These are phyloP conservation scores for Drosophila tripunctata DNA, from an alignment of 2,888 invertebrate species.

Conservation along the genomic window DNA sequence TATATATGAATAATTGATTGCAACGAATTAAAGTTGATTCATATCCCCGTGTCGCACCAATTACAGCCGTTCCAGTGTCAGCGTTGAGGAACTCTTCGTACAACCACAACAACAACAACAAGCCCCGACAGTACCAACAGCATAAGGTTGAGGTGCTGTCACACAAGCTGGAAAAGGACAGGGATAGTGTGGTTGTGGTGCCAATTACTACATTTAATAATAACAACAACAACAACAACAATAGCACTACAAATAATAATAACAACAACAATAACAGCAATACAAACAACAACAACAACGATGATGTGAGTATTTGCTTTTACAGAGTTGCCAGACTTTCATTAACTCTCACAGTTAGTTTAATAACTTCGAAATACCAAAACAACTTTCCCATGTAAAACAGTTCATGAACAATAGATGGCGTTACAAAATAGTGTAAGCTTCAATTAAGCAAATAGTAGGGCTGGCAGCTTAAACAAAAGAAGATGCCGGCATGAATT, in stretches of 20 bases:
- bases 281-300: slow-evolving; percentile 86
- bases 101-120: slow-evolving; percentile 86
- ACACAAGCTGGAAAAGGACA: slow-evolving; percentile 65
- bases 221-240: slow-evolving; percentile 54
- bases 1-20: slow-evolving; percentile 62
- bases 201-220: slow-evolving; percentile 86
- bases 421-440: background rate
- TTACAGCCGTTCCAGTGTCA: slow-evolving; percentile 59
- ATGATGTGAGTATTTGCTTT: slow-evolving; percentile 90
- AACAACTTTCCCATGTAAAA: background rate
- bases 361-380: too few species aligned
- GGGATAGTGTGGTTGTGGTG: slow-evolving; percentile 82
- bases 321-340: too few species aligned
- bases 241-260: slow-evolving; percentile 85
- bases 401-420: background rate
- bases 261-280: slow-evolving; percentile 82
- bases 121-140: slow-evolving; percentile 81
- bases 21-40: slow-evolving; percentile 17
- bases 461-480: too few species aligned
- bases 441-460: too few species aligned
- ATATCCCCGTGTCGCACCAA: background rate
- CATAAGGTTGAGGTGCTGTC: slow-evolving; percentile 71
- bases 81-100: slow-evolving; percentile 86
- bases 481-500: too few species aligned
- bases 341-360: too few species aligned